A percentile compares a stretch with the other conserved stretches of the same genome.
Conservation (phyloP, 2,888 invertebrate species). For the Eupeodes luniger region DNA sequence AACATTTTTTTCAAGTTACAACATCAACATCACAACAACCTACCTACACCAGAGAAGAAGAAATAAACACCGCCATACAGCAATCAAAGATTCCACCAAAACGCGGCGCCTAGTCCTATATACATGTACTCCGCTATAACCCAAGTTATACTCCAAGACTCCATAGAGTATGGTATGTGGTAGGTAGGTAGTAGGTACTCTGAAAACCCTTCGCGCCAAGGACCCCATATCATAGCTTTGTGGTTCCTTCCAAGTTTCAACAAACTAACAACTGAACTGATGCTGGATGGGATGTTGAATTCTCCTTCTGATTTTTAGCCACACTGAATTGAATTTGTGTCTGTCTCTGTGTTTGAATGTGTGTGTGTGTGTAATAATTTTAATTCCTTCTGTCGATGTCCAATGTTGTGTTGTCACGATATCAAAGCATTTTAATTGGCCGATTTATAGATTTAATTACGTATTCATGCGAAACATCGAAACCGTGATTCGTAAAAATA, state of each 20-base stretch:
- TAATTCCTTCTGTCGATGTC: slow-evolving; percentile 80
- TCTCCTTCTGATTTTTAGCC: slow-evolving; percentile 55
- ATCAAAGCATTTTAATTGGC: slow-evolving; percentile 85
- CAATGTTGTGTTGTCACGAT: slow-evolving; percentile 84
- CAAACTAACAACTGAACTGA: slow-evolving; percentile 9
- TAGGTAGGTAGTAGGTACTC: neutral
- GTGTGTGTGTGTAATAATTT: slow-evolving; percentile 77
- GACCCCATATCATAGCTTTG: slow-evolving; percentile 23
- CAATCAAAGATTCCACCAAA: slow-evolving; percentile 63
- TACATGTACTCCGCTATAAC: neutral
- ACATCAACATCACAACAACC: slow-evolving; percentile 20
- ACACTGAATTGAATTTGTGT: slow-evolving; percentile 38
- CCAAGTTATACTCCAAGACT: slow-evolving; percentile 9
- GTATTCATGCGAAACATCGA: slow-evolving; percentile 85
- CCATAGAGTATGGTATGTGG: slow-evolving; percentile 42
- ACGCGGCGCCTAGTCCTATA: slow-evolving; percentile 67
- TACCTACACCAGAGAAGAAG: slow-evolving; percentile 29
- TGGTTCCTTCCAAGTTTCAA: neutral
- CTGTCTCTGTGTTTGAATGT: neutral
- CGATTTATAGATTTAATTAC: slow-evolving; percentile 85
- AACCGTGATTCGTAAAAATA: slow-evolving; percentile 85
- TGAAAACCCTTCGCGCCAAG: slow-evolving; percentile 19
- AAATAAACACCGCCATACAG: slow-evolving; percentile 49
- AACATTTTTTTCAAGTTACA: slow-evolving; percentile 10
- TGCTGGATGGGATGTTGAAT: slow-evolving; percentile 24